Conservation (phyloP, 2,113 vertebrate species). For the Hystrix cristata region DNA sequence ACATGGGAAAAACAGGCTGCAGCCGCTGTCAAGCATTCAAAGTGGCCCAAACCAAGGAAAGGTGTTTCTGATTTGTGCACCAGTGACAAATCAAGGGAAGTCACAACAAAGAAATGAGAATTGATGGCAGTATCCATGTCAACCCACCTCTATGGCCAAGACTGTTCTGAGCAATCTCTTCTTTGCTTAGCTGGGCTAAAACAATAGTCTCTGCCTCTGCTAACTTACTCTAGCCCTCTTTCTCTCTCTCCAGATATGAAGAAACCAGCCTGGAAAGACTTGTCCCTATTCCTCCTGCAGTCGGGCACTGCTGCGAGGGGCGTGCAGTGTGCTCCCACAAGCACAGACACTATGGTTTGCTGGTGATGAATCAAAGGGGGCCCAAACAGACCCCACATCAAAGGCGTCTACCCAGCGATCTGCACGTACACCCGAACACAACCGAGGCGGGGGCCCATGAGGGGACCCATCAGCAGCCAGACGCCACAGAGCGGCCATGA, state of each 20-base stretch:
- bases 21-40: not conserved
- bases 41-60: not conserved
- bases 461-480: not conserved
- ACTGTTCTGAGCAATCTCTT: not conserved
- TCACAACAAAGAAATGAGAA: not conserved
- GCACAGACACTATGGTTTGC: fast-evolving
- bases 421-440: fast-evolving
- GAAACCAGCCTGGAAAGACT: not conserved
- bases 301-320: not conserved
- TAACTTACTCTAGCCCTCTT: not conserved
- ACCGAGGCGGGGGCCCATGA: fast-evolving
- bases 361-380: not conserved
- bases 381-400: not conserved
- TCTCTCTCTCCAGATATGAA: not conserved
- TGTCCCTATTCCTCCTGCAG: not conserved
- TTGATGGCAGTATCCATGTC: fast-evolving
- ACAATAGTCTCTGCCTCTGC: not conserved
- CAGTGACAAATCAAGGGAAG: not conserved
- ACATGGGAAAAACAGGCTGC: not conserved
- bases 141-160: fast-evolving
- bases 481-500: not conserved
- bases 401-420: not conserved
- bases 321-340: too few species aligned
- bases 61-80: conserved; percentile 23
- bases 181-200: not conserved